Percentiles rank a stretch among this genome's conserved stretches.
phyloP scores from a whole-genome alignment of 2,888 invertebrate genomes.

The Calephelis perditalis region DNA sequence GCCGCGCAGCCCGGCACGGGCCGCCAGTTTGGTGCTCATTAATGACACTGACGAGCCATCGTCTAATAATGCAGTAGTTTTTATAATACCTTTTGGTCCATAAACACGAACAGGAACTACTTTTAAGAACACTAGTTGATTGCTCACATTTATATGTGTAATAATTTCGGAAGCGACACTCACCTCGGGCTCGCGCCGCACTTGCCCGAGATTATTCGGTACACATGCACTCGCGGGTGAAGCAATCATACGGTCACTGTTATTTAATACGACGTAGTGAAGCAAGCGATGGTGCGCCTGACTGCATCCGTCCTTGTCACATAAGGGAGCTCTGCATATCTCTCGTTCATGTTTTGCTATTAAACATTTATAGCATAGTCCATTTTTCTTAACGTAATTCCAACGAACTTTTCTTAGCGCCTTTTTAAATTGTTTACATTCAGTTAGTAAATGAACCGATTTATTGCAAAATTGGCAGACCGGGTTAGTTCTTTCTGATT shows the following conservation, averaged over 20 bases:
- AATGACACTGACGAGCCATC: slow-evolving; percentile 33
- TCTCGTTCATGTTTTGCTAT: slow-evolving; percentile 22
- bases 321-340: slow-evolving; percentile 23
- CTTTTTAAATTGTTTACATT: slow-evolving; percentile 28
- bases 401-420: slow-evolving; percentile 28
- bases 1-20: slow-evolving; percentile 25
- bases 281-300: slow-evolving; percentile 25
- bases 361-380: slow-evolving; percentile 28
- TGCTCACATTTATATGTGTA: neutral
- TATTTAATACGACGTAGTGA: slow-evolving; percentile 19
- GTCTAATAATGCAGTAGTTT: slow-evolving; percentile 29
- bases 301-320: slow-evolving; percentile 23
- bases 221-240: neutral
- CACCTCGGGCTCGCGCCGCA: neutral
- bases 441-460: slow-evolving; percentile 19
- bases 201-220: neutral
- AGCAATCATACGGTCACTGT: neutral
- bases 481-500: neutral
- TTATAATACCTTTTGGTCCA: slow-evolving; percentile 28
- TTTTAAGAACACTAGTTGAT: slow-evolving; percentile 26
- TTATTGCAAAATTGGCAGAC: slow-evolving; percentile 21
- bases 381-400: slow-evolving; percentile 23
- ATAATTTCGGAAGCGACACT: neutral
- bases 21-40: slow-evolving; percentile 25
- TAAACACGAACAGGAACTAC: slow-evolving; percentile 3